Evolutionary conservation across 2,888 invertebrate genomes (phyloP).

Genomic region (Eupithecia tripunctaria): DNA sequence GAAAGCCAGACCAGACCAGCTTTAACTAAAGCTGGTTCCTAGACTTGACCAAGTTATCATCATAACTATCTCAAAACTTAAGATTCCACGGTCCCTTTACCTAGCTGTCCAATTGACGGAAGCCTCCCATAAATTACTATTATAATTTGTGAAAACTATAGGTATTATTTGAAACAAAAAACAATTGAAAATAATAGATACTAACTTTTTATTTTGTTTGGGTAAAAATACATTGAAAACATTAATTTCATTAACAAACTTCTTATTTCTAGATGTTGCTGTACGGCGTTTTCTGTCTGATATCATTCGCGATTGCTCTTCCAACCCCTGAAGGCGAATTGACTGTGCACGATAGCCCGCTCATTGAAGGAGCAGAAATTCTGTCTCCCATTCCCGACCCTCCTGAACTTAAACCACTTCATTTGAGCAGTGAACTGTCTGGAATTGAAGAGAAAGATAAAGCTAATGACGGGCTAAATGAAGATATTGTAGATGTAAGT

Average conservation of each 20-base stretch:
- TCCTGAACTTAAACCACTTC: slow-evolving; percentile 36
- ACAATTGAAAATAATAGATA: background rate
- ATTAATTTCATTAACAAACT: background rate
- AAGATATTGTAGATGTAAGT: background rate
- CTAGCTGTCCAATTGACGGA: too few relatives aligned
- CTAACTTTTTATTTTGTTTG: background rate
- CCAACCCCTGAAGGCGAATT: slow-evolving; percentile 45
- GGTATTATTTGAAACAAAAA: background rate
- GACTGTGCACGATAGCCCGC: background rate
- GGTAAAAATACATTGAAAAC: background rate
- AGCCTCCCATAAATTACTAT: background rate
- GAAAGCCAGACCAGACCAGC: too few relatives aligned
- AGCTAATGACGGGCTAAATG: slow-evolving; percentile 11
- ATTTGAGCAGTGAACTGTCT: background rate
- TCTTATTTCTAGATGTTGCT: slow-evolving; percentile 57
- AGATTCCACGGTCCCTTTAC: too few relatives aligned
- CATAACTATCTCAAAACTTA: background rate
- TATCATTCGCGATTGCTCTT: slow-evolving; percentile 51
- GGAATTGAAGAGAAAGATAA: slow-evolving; percentile 19
- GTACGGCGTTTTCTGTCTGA: slow-evolving; percentile 53
- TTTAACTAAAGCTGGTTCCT: background rate
- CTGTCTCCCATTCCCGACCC: slow-evolving; percentile 28
- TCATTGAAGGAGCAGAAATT: slow-evolving; percentile 18
- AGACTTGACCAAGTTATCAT: background rate
- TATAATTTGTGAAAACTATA: background rate